Evolutionary conservation across 2,888 invertebrate genomes (phyloP), one percentile per base, ranked within the genome.

Genomic region (Clanis bilineata): DNA sequence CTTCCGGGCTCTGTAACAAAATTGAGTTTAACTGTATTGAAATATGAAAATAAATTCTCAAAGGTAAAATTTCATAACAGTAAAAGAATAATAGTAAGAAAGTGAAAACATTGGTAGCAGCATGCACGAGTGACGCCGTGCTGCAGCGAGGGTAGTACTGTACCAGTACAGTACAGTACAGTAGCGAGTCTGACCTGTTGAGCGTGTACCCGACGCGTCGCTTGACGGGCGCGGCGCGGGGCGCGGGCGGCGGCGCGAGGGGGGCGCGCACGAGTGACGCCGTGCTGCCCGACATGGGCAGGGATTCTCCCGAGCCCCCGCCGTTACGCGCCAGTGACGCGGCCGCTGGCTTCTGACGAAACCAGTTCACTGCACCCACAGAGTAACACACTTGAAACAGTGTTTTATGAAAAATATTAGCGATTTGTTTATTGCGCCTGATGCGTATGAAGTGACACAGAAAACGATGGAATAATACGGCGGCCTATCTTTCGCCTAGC

Each of bases 1-100:
- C 70, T 97, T 95, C 76, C 97, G 95, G 1, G 98, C 98, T 77
- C 96, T 96, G 81, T 21, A 56, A 65, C 12, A 7, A 47, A 25
- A 1, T 12, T 23, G 6, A 45, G 10, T 7, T 23, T 23, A 2
- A 23, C 18, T 32, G 45, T 1, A 36, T 36, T 10, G 3, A 36
- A 36, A 36, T 10, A 1, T 36, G 3, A 10, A n/a, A n/a, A n/a
- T n/a, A n/a, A n/a, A n/a, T n/a, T n/a, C 25, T 25, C 25, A 25
- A 25, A 25, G 25, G 25, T 28, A 1, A 28, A 1, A 7, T 28
- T 9, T 28, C n/a, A n/a, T n/a, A n/a, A n/a, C n/a, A n/a, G n/a
- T n/a, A n/a, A n/a, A n/a, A n/a, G n/a, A n/a, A n/a, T n/a, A n/a
- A n/a, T n/a, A n/a, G n/a, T n/a, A n/a, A n/a, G n/a, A n/a, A n/a